phyloP scores from a whole-genome alignment of 2,113 vertebrate species.

The Pseudopodoces humilis region DNA sequence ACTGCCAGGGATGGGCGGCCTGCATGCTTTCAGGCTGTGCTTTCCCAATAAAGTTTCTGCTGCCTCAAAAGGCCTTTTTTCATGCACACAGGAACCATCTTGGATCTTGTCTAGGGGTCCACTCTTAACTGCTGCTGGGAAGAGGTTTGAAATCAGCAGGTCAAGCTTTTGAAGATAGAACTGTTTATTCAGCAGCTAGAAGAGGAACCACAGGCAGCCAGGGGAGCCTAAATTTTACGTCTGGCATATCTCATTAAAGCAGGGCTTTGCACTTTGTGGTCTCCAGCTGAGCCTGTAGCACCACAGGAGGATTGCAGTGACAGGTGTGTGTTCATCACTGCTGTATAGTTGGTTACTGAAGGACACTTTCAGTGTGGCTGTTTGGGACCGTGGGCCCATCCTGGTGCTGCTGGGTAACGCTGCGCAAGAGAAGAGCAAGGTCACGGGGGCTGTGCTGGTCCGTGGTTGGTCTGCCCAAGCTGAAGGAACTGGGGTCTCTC shows the following conservation, averaged over 20 bases:
- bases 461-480: not conserved
- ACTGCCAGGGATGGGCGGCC: not conserved
- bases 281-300: constrained; percentile 20
- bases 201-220: constrained; percentile 37
- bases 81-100: not conserved
- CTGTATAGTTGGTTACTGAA: not conserved
- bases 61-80: constrained; percentile 18
- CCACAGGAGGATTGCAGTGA: not conserved
- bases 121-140: constrained; percentile 28
- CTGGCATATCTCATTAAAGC: constrained; percentile 47
- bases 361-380: not conserved
- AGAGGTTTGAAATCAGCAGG: constrained; percentile 52
- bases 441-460: not conserved
- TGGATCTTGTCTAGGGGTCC: constrained; percentile 38
- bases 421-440: not conserved
- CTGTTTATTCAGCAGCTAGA: constrained; percentile 54
- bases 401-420: not conserved
- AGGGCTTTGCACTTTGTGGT: constrained; percentile 37
- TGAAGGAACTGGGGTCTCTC: not conserved
- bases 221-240: constrained; percentile 43
- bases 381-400: not conserved
- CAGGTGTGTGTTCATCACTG: not conserved
- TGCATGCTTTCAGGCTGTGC: not conserved
- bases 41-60: not conserved
- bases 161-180: constrained; percentile 59